Evolutionary conservation across 2,797 vertebrate genomes (phyloP).

Genomic region (Sebastes cheni): DNA sequence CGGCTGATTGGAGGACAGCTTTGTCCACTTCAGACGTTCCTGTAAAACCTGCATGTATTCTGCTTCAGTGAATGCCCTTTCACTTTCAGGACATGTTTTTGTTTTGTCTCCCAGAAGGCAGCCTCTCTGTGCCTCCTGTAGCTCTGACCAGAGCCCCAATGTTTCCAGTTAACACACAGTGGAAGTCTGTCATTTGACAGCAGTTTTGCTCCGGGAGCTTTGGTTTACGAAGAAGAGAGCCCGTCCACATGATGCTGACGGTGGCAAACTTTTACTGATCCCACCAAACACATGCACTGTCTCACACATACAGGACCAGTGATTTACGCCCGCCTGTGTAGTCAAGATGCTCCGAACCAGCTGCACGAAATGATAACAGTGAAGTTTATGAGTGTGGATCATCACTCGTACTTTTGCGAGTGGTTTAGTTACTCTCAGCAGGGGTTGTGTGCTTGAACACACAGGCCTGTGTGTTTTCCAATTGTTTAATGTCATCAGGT

Average conservation of each 20-base stretch:
- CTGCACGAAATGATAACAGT: conserved; percentile 53
- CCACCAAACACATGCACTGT: conserved; percentile 52
- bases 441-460: not conserved
- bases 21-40: conserved; percentile 24
- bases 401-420: conserved; percentile 31
- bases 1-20: conserved; percentile 13
- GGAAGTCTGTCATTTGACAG: conserved; percentile 69
- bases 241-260: conserved; percentile 48
- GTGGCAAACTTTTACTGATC: conserved; percentile 62
- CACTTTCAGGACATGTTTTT: conserved; percentile 38
- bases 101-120: conserved; percentile 54
- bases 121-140: conserved; percentile 11
- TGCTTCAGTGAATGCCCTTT: conserved; percentile 22
- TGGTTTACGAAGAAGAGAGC: conserved; percentile 26
- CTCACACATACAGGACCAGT: conserved; percentile 13
- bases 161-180: conserved; percentile 65
- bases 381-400: conserved; percentile 29
- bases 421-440: conserved; percentile 24
- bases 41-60: conserved; percentile 6
- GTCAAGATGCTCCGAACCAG: conserved; percentile 47
- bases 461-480: not conserved
- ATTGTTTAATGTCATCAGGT: not conserved
- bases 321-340: conserved; percentile 34
- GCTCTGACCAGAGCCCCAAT: conserved; percentile 51
- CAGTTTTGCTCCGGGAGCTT: conserved; percentile 36